Evolutionary conservation across 1,140 invertebrate species (phyloP).

Genomic region (Zeugodacus cucurbitae): DNA sequence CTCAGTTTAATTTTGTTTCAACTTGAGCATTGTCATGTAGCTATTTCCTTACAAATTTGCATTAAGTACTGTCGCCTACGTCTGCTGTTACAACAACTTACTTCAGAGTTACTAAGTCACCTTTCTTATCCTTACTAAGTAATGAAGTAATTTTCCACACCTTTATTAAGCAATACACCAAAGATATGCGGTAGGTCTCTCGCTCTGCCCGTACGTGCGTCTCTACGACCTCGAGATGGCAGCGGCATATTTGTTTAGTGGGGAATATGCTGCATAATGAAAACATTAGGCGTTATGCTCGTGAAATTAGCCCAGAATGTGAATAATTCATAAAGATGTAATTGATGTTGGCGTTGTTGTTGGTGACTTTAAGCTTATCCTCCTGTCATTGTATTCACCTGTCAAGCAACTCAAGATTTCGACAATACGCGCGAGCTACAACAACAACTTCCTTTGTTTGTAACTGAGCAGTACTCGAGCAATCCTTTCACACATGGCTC

Average conservation of each 20-base stretch:
- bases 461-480: not conserved
- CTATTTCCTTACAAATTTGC: slow-evolving; percentile 10
- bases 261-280: slow-evolving; percentile 17
- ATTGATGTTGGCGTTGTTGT: not conserved
- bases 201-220: not conserved
- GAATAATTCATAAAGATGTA: slow-evolving; percentile 32
- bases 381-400: not conserved
- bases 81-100: not conserved
- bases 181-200: not conserved
- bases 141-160: slow-evolving; percentile 33
- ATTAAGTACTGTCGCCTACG: not conserved
- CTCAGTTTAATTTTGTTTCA: not conserved
- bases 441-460: slow-evolving; percentile 6
- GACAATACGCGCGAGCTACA: not conserved
- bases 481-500: slow-evolving; percentile 32
- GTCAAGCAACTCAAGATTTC: not conserved
- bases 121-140: slow-evolving; percentile 1
- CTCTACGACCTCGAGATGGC: not conserved
- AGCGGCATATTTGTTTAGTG: not conserved
- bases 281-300: slow-evolving; percentile 22
- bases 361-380: not conserved
- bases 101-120: not conserved
- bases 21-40: not conserved
- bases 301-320: slow-evolving; percentile 30
- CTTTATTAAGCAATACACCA: not conserved